A percentile compares a stretch with the other conserved stretches of the same genome.
Evolutionary conservation across 2,113 vertebrate species (phyloP).

Genomic region (Capricornis sumatraensis): DNA sequence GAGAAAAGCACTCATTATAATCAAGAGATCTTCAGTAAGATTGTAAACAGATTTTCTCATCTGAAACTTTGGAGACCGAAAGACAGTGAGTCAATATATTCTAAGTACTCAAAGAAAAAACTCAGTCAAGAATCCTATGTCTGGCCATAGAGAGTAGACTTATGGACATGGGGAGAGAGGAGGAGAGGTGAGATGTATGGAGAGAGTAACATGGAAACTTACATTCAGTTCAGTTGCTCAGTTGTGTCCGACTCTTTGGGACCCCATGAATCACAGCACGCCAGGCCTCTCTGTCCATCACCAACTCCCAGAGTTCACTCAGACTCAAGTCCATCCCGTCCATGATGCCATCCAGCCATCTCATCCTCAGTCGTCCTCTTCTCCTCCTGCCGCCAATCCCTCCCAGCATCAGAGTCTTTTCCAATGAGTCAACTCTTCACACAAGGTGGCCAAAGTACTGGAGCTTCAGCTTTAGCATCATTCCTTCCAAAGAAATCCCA

Average conservation of each 20-base stretch:
- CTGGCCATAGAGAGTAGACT: not conserved
- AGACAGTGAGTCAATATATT: not conserved
- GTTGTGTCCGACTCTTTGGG: accelerated
- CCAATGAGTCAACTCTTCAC: too few relatives aligned
- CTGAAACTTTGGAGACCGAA: not conserved
- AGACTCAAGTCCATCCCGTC: too few relatives aligned
- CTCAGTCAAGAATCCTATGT: not conserved
- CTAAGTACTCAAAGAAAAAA: not conserved
- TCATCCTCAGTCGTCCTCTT: too few relatives aligned
- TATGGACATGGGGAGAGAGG: not conserved
- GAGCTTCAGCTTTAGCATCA: too few relatives aligned
- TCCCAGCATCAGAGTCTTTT: too few relatives aligned
- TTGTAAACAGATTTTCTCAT: not conserved
- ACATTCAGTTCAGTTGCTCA: not conserved
- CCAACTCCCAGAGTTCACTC: too few relatives aligned
- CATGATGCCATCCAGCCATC: too few relatives aligned
- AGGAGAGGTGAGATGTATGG: not conserved
- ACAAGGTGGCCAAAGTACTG: too few relatives aligned
- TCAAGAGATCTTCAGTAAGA: not conserved
- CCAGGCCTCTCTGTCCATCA: too few relatives aligned
- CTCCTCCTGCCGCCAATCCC: too few relatives aligned
- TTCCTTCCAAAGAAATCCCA: too few relatives aligned
- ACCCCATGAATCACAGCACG: too few relatives aligned
- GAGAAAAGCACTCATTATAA: not conserved
- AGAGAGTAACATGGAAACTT: not conserved